These are phyloP conservation scores for Chrysaora quinquecirrha DNA, from an alignment of 30 jellyfish, hydroid and myxozoan species.

Conservation along the genomic window DNA sequence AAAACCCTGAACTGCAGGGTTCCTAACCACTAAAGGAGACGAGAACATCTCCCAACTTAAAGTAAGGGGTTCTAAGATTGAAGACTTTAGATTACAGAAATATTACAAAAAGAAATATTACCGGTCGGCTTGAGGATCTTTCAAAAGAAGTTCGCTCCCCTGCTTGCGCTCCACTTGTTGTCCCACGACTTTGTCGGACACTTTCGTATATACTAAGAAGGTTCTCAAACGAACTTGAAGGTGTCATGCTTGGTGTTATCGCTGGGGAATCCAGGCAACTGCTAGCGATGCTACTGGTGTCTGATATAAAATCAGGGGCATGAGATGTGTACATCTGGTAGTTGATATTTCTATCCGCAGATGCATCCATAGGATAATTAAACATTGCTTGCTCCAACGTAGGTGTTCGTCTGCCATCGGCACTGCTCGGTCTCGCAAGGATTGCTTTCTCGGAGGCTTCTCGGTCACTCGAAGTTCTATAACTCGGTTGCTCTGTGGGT, in stretches of 20 bases:
- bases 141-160: too few relatives aligned
- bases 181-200: conserved; percentile 3
- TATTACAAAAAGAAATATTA: too few relatives aligned
- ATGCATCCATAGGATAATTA: conserved; percentile 12
- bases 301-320: conserved; percentile 67
- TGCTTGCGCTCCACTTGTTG: conserved; percentile 4
- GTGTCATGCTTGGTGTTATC: too few relatives aligned
- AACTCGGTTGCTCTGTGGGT: conserved; percentile 20
- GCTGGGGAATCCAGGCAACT: conserved; percentile 70
- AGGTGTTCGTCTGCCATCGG: background rate
- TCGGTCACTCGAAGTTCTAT: background rate
- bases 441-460: background rate
- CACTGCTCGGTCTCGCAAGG: conserved; percentile 3
- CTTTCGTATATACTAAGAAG: conserved; percentile 13
- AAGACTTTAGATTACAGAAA: too few relatives aligned
- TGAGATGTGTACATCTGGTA: background rate
- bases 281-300: conserved; percentile 57
- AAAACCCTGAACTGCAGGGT: too few relatives aligned
- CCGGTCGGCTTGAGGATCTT: too few relatives aligned
- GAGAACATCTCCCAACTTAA: too few relatives aligned
- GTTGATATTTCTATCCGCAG: background rate
- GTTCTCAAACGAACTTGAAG: conserved; percentile 72
- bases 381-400: background rate
- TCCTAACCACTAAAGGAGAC: too few relatives aligned
- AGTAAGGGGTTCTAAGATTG: too few relatives aligned